A percentile compares a stretch with the other conserved stretches of the same genome.
Conservation (phyloP, 1,140 invertebrate genomes). For the Drosophila neocordata region DNA sequence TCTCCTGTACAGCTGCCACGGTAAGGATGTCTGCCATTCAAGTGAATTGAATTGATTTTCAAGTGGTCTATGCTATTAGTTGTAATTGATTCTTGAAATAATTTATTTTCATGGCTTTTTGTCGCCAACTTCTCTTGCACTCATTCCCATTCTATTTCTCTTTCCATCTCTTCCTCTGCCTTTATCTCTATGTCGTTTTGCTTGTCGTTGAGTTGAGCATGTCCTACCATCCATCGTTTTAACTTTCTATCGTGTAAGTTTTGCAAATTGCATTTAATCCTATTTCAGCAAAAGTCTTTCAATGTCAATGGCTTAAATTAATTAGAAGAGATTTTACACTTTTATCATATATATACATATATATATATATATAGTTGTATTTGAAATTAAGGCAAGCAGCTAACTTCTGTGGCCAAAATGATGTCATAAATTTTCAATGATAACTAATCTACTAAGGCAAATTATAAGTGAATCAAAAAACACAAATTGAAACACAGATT, state of each 20-base stretch:
- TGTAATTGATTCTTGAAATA: constrained; percentile 73
- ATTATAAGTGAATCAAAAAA: background rate
- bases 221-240: background rate
- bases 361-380: constrained; percentile 6
- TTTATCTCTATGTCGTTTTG: background rate
- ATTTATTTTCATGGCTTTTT: constrained; percentile 68
- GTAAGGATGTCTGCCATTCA: constrained; percentile 39
- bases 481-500: background rate
- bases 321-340: constrained; percentile 40
- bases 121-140: constrained; percentile 39
- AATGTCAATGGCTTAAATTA: constrained; percentile 57
- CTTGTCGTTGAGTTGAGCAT: background rate
- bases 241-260: constrained; percentile 36
- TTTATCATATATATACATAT: constrained; percentile 21
- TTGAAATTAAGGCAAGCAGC: background rate
- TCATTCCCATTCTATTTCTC: background rate
- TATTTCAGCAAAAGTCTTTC: constrained; percentile 26
- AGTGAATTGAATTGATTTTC: constrained; percentile 70
- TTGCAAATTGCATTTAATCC: constrained; percentile 50
- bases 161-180: background rate
- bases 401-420: background rate
- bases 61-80: constrained; percentile 69
- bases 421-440: constrained; percentile 5
- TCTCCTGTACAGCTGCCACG: constrained; percentile 15
- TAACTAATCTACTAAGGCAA: constrained; percentile 1